Evolutionary conservation across 2,797 vertebrate species (phyloP).

Genomic region (Chanos chanos): DNA sequence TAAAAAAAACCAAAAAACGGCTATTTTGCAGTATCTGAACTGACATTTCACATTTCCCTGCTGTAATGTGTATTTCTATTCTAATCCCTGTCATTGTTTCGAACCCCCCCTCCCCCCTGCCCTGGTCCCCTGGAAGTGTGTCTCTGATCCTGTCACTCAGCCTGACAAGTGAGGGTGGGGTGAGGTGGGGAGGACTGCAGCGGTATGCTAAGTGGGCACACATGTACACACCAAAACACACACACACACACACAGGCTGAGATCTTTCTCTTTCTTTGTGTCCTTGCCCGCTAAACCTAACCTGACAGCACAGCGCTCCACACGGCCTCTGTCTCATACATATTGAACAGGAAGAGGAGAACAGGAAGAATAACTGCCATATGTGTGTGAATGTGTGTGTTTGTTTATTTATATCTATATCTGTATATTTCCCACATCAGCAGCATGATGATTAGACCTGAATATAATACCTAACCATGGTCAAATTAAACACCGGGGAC

Average conservation of each 20-base stretch:
- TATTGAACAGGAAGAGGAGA: conserved; percentile 62
- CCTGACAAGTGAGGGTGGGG: conserved; percentile 56
- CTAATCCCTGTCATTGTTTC: conserved; percentile 56
- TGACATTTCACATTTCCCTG: conserved; percentile 48
- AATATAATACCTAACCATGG: too few species aligned
- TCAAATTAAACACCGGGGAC: not conserved
- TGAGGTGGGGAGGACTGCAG: not conserved
- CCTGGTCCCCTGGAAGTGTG: conserved; percentile 30
- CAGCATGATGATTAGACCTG: not conserved
- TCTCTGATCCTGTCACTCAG: conserved; percentile 49
- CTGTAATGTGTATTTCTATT: conserved; percentile 54
- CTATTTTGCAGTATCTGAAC: conserved; percentile 44
- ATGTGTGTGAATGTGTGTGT: conserved; percentile 2
- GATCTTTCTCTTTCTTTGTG: conserved; percentile 36
- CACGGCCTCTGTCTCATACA: conserved; percentile 67
- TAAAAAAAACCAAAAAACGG: not conserved
- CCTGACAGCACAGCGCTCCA: conserved; percentile 66
- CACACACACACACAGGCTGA: conserved; percentile 4
- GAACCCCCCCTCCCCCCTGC: conserved; percentile 15
- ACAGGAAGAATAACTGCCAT: conserved; percentile 61
- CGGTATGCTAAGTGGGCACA: conserved; percentile 10
- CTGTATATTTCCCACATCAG: not conserved
- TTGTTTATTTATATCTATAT: conserved; percentile 20
- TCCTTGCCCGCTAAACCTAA: conserved; percentile 68
- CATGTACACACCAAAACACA: conserved; percentile 18